Conservation (phyloP, 2,113 vertebrate genomes). For the Romanogobio albipinnatus region DNA sequence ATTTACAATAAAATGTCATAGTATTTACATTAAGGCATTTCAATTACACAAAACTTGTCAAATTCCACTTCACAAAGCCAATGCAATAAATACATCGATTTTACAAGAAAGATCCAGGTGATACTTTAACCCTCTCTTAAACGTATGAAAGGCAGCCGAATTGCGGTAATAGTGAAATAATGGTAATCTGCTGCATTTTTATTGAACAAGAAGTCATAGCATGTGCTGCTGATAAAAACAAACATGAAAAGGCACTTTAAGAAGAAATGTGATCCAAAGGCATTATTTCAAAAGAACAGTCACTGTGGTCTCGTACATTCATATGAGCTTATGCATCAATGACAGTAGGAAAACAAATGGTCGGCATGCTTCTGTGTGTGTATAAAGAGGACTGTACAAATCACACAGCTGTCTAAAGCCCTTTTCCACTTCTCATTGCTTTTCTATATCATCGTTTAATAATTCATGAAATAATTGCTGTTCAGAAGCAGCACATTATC, state of each 20-base stretch:
- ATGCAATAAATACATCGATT: conserved; percentile 77
- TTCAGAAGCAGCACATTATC: conserved; percentile 58
- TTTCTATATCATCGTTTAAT: conserved; percentile 52
- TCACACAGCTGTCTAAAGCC: conserved; percentile 55
- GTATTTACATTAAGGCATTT: conserved; percentile 83
- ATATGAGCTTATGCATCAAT: conserved; percentile 49
- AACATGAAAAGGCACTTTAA: conserved; percentile 60
- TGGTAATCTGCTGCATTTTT: neutral
- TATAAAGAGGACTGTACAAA: conserved; percentile 49
- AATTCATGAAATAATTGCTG: conserved; percentile 58
- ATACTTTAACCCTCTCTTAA: conserved; percentile 70
- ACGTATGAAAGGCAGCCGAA: conserved; percentile 56
- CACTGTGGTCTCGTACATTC: conserved; percentile 55
- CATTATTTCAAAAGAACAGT: conserved; percentile 51
- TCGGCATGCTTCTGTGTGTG: conserved; percentile 47
- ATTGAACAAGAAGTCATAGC: conserved; percentile 17
- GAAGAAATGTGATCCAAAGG: conserved; percentile 56
- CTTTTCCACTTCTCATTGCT: conserved; percentile 54
- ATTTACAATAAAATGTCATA: conserved; percentile 75
- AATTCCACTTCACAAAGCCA: conserved; percentile 68
- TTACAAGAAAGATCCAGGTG: conserved; percentile 75
- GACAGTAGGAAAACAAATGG: conserved; percentile 45
- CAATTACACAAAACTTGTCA: conserved; percentile 72
- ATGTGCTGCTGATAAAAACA: conserved; percentile 42
- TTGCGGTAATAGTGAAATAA: conserved; percentile 13